Evolutionary conservation across 2,888 invertebrate genomes (phyloP).

Genomic region (Eueremaeus valkanovi): DNA sequence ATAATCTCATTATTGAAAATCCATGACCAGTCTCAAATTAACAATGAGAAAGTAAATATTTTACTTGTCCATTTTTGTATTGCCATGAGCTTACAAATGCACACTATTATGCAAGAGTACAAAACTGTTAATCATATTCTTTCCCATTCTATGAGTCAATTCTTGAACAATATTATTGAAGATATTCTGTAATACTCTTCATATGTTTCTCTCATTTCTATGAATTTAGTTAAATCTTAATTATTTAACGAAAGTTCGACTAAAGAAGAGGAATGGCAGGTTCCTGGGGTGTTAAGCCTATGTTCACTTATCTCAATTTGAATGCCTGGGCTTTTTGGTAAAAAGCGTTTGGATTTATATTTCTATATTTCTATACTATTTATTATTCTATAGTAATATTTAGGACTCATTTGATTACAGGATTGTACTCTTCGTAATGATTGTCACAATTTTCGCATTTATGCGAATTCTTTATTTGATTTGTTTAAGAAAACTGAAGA

Average conservation of each 20-base stretch:
- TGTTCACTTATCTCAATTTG: background rate
- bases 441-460: background rate
- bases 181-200: no score
- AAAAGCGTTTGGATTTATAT: background rate
- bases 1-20: no score
- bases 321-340: slow-evolving; percentile 14
- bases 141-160: no score
- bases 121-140: background rate
- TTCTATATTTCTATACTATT: no score
- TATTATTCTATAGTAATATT: background rate
- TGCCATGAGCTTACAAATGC: no score
- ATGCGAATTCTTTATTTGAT: background rate
- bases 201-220: no score
- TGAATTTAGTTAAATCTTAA: background rate
- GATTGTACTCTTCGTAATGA: background rate
- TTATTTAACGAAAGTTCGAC: background rate
- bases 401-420: background rate
- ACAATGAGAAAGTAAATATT: no score
- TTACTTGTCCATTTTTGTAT: no score
- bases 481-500: background rate
- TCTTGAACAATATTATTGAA: no score
- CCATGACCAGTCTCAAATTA: no score
- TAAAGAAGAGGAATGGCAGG: background rate
- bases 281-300: background rate
- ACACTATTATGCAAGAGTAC: no score